Evolutionary conservation across 2,888 invertebrate species (phyloP).

Genomic region (Apotomis betuletana): DNA sequence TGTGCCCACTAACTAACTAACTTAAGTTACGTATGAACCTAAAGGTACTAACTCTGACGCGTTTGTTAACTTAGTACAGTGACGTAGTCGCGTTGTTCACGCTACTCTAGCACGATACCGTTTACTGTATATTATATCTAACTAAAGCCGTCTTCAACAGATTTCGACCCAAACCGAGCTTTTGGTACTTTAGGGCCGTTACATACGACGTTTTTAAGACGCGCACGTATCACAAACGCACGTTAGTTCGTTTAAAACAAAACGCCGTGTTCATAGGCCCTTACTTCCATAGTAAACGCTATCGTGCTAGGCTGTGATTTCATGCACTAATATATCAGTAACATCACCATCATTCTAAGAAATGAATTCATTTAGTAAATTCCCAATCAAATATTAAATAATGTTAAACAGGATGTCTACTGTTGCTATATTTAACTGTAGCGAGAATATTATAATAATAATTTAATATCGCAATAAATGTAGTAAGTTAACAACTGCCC

Average conservation of each 20-base stretch:
- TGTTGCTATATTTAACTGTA: not conserved
- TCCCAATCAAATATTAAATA: not conserved
- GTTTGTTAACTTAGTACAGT: constrained; percentile 78
- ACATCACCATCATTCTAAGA: constrained; percentile 1
- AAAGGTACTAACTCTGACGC: constrained; percentile 76
- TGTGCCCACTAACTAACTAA: constrained; percentile 70
- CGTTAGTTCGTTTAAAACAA: too few species aligned
- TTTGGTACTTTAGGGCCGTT: too few species aligned
- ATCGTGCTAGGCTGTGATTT: constrained; percentile 6
- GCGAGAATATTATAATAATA: constrained; percentile 1
- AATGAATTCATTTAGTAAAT: not conserved
- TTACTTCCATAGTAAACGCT: not conserved
- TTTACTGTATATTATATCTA: not conserved
- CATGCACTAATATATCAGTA: constrained; percentile 27
- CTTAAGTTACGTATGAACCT: constrained; percentile 72
- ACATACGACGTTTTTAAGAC: too few species aligned
- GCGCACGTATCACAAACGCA: too few species aligned
- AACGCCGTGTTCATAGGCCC: too few species aligned
- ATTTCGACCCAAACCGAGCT: too few species aligned
- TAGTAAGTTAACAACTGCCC: constrained; percentile 78
- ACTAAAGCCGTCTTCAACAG: too few species aligned
- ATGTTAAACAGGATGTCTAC: constrained; percentile 3
- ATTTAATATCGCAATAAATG: constrained; percentile 48
- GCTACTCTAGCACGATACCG: constrained; percentile 5
- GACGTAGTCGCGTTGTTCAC: constrained; percentile 2